Evolutionary conservation across 2,113 vertebrate genomes (phyloP), one percentile per base, ranked within the genome.

Genomic region (Spea bombifrons): DNA sequence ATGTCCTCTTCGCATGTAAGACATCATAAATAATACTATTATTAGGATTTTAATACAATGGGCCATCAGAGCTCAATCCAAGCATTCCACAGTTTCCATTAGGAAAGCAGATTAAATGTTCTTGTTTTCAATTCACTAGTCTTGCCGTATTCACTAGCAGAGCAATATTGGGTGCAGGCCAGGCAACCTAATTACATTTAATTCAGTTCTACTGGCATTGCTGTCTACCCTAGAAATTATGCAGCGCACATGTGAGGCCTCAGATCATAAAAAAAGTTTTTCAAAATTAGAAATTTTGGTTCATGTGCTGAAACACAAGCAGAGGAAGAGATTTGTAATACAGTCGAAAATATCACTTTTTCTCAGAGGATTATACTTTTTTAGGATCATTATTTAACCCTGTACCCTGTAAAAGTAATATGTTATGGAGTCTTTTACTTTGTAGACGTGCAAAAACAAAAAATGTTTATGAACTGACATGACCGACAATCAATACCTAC

Each of bases 11-110:
- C 61, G 44, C 52, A 80, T 74, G 52, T 74, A 48, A 57, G 30
- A 71, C 78, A 80, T 68, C 64, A 73, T 80, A 80, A 80, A 80
- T 80, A 80, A 80, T 68, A 80, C 65, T 10, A 74, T 80, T 80
- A 80, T 80, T 80, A 74, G 78, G 78, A 68, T 8, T 68, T 80
- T 73, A 80, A 68, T 63, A 80, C 78, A 80, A 80, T 68, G 53
- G 78, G 4, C 71, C 45, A 74, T 80, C 78, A 74, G 49, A 80
- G 52, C 71, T 61, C 64, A 80, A 73, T 74, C 65, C 71, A 74
- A 74, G 52, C 71, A 74, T 68, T 80, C 71, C 64, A 68, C 53
- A 57, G 78, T 68, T 61, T 67, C 49, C 13, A 73, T 74, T 68
- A 80, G 78, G 71, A 74, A 74, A 66, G 71, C 44, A 80, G 71